Base-by-base conservation (phyloP, 2,797 vertebrate genomes). In the Anguilla marmorata region DNA sequence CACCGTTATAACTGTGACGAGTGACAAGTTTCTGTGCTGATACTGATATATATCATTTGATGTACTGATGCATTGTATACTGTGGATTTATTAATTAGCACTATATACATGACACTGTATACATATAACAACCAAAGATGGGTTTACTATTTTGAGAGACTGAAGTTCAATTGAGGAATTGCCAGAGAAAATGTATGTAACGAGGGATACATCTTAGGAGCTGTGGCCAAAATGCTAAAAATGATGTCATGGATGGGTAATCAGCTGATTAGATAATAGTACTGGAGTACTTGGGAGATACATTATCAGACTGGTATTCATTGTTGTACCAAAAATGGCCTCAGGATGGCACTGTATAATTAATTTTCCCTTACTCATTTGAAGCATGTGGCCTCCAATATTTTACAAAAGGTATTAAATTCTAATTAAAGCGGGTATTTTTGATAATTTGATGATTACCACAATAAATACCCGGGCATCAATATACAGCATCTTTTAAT, bases 261-360 rank as follows among this genome's bases (percentile, higher is more conserved):
- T 11, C 41, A 2, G 7, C 79, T 21, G 79, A 24, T 82, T 82
- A 82, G 41, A 50, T 11, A 79, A 82, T 45, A n/a, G 6, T 80
- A 50, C 19, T 24, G 3, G 37, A 1, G n/a, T 45, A 2, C 76
- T 21, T n/a, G 19, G 76, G 24, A 50, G 79, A 82, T 82, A n/a
- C n/a, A 50, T 12, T 82, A 3, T n/a, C 8, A 2, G 16, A 12
- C 16, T n/a, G 45, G 41, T 48, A 50, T 48, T 50, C 41, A 5
- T 1, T 79, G 41, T 50, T 48, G 19, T 82, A 82, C 41, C 41
- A 50, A 8, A 50, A 82, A 48, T 50, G 21, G 16, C 79, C 79
- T 48, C 79, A 82, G 21, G 41, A n/a, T 21, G 79, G 45, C 79
- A 82, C 5, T 82, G 41, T 82, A 50, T n/a, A 82, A 82, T 50